Base-by-base conservation (phyloP, 1,140 invertebrate genomes). In the Meloidogyne floridensis region DNA sequence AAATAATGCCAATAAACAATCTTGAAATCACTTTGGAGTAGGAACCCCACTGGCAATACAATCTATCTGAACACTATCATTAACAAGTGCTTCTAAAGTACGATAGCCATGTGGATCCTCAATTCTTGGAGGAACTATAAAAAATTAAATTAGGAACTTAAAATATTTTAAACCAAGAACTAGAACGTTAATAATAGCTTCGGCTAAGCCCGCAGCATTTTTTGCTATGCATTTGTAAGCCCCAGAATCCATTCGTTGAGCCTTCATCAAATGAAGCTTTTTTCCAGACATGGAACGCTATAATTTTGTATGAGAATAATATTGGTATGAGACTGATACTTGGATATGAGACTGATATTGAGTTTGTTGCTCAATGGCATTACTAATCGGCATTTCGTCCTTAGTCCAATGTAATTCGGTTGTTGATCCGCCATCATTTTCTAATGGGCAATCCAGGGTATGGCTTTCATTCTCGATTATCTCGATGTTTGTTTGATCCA, bases 31-130 rank as follows among this genome's bases (percentile, higher is more conserved):
- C 77, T 81, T 73, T 65, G 80, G 80, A 72, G 9, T 53, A 1
- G 92, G 92, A 74, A 90, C 90, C 15, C 92, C 92, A 53, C 84
- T 85, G 10, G 90, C 90, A 11, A 88, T 88, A 82, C 92, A 93
- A 47, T 89, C 88, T 7, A 93, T 79, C 5, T 87, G 83, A 0
- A 91, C 81, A 11, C 90, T 87, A n/a, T 89, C 81, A 76, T 87
- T 84, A 3, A 76, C 15, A 51, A 89, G 72, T 15, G 77, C 77
- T n/a, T 88, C 87, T 11, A 87, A 77, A 2, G 77, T 73, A 65
- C 85, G 13, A 18, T 73, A 74, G 0, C 59, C 59, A 18, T 20
- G 15, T 20, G 82, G 72, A 53, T 59, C 75, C n/a, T 81, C 11
- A 54, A 88, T 91, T 6, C 53, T 79, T 5, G 91, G 91, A 47